Conservation (phyloP, 2,113 vertebrate genomes). For the Melanocharis versteri region DNA sequence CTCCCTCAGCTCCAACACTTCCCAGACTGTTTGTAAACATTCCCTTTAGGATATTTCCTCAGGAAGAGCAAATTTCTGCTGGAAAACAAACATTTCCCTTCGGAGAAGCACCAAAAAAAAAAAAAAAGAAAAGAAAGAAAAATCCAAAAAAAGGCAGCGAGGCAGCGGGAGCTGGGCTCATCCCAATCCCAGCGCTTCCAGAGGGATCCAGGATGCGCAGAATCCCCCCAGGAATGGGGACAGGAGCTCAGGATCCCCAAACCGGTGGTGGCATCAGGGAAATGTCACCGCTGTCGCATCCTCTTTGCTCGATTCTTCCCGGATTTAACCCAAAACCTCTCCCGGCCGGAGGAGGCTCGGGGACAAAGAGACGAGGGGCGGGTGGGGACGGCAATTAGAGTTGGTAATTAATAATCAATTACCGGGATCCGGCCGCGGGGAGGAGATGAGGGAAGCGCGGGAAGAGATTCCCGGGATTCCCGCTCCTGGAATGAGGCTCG, state of each 20-base stretch:
- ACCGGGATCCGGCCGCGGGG: not conserved
- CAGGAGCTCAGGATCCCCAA: not conserved
- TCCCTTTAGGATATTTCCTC: not conserved
- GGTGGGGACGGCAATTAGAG: not conserved
- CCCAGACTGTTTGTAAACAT: not conserved
- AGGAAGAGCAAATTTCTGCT: not conserved
- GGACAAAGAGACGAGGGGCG: not conserved
- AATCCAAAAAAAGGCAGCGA: not conserved
- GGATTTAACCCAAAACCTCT: not conserved
- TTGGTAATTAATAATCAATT: not conserved
- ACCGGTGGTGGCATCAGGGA: not conserved
- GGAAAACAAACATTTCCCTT: not conserved
- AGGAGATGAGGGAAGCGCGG: not conserved
- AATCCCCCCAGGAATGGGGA: not conserved
- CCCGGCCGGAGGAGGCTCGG: accelerated
- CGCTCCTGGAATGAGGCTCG: not conserved
- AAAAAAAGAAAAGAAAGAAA: too few relatives aligned
- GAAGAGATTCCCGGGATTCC: not conserved
- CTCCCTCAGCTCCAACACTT: not conserved
- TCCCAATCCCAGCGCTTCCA: not conserved
- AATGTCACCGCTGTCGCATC: not conserved
- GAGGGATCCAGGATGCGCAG: not conserved
- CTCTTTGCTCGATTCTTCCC: not conserved
- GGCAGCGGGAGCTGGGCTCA: not conserved
- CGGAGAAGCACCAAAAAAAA: not conserved